phyloP scores from a whole-genome alignment of 2,888 invertebrate species.

The Sussaba pulchella region DNA sequence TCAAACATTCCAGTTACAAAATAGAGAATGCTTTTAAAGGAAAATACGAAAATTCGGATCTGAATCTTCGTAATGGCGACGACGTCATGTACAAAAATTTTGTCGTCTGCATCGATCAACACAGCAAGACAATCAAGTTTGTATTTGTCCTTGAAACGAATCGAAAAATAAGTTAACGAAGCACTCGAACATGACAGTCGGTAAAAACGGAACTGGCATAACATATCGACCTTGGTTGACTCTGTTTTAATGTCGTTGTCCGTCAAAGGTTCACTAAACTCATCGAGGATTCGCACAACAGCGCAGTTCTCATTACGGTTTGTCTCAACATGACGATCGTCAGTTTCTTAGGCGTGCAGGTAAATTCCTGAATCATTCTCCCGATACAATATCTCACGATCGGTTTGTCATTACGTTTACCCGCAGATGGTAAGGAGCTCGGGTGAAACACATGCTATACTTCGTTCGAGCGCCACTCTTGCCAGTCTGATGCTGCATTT shows the following conservation, averaged over 20 bases:
- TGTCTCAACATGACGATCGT: conserved; percentile 60
- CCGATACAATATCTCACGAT: not conserved
- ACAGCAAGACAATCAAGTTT: conserved; percentile 8
- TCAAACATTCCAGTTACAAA: not conserved
- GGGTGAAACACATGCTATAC: not conserved
- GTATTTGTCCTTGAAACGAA: not conserved
- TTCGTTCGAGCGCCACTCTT: not conserved
- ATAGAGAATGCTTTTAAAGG: not conserved
- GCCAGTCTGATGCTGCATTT: conserved; percentile 1
- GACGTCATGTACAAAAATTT: conserved; percentile 14
- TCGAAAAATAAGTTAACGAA: not conserved
- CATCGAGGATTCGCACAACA: conserved; percentile 56
- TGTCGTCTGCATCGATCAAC: conserved; percentile 16
- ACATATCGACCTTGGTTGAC: not conserved
- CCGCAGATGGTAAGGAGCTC: not conserved
- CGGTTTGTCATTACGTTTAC: not conserved
- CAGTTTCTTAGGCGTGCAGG: conserved; percentile 58
- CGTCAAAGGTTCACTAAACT: conserved; percentile 53
- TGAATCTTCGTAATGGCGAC: not conserved
- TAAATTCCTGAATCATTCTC: conserved; percentile 1
- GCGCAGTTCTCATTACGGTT: conserved; percentile 48
- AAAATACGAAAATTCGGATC: not conserved
- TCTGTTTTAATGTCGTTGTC: conserved; percentile 19
- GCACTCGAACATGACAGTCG: not conserved
- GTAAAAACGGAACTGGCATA: no score